phyloP scores from a whole-genome alignment of 2,888 invertebrate species.

The Horisme vitalbata region DNA sequence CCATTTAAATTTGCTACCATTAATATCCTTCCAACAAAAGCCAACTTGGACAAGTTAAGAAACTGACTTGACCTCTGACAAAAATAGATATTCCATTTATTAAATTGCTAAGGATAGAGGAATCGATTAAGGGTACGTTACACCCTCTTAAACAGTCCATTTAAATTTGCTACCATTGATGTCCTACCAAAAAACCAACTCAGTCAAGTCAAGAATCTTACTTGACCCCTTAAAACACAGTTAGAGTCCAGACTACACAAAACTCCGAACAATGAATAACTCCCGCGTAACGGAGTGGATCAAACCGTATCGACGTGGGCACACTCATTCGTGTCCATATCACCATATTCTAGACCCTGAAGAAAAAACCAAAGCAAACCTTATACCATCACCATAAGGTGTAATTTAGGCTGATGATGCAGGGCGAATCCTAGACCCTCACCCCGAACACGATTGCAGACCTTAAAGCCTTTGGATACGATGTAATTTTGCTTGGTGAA shows the following conservation, averaged over 20 bases:
- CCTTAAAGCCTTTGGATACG: slow-evolving; percentile 1
- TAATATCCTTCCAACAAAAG: no score
- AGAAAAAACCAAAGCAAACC: neutral
- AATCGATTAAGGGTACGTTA: no score
- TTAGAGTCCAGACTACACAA: neutral
- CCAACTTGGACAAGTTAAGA: no score
- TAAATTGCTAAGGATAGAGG: no score
- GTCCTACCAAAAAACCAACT: neutral
- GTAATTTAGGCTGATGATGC: slow-evolving; percentile 3
- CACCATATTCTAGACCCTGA: slow-evolving; percentile 9
- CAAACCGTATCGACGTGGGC: slow-evolving; percentile 24
- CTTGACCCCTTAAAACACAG: no score
- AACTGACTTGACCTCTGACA: no score
- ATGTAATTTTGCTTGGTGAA: slow-evolving; percentile 1
- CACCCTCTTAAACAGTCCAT: no score
- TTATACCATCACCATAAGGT: slow-evolving; percentile 4
- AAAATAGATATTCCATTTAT: no score
- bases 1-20: no score
- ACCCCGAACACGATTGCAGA: neutral
- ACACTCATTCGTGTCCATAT: slow-evolving; percentile 11
- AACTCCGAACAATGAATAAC: slow-evolving; percentile 6
- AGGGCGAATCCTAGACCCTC: neutral
- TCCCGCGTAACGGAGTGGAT: slow-evolving; percentile 19
- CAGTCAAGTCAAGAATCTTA: no score
- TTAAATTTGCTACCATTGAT: no score